Percentiles rank a stretch among this genome's conserved stretches.
These are phyloP conservation scores for Vireo altiloquus DNA, from an alignment of 2,113 vertebrate species.

Conservation along the genomic window DNA sequence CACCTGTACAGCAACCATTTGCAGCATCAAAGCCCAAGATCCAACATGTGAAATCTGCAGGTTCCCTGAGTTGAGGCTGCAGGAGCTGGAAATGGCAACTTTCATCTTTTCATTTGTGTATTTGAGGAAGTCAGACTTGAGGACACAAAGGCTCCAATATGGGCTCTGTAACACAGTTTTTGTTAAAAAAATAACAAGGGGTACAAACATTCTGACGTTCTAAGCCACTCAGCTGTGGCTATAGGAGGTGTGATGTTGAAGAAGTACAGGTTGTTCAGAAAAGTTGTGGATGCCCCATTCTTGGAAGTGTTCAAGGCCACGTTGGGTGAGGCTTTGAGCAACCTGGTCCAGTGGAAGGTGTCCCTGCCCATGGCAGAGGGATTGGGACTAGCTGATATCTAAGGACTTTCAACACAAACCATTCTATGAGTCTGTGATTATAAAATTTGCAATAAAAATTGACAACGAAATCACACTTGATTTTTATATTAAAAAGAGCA, in stretches of 20 bases:
- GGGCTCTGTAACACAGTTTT: neutral
- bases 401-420: neutral
- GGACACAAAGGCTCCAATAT: neutral
- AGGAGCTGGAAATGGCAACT: neutral
- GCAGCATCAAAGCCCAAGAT: neutral
- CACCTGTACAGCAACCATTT: neutral
- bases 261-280: neutral
- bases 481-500: neutral
- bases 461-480: neutral
- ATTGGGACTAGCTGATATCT: neutral
- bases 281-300: neutral
- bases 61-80: neutral
- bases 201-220: neutral
- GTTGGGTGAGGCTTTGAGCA: neutral
- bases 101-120: neutral
- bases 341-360: neutral
- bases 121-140: neutral
- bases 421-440: neutral
- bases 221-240: neutral
- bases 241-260: neutral
- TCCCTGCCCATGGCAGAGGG: neutral
- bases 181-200: neutral
- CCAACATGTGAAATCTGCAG: neutral
- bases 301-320: neutral
- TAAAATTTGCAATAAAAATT: neutral